Conservation (phyloP, 2,113 vertebrate species). For the Tretioscincus oriximinensis region DNA sequence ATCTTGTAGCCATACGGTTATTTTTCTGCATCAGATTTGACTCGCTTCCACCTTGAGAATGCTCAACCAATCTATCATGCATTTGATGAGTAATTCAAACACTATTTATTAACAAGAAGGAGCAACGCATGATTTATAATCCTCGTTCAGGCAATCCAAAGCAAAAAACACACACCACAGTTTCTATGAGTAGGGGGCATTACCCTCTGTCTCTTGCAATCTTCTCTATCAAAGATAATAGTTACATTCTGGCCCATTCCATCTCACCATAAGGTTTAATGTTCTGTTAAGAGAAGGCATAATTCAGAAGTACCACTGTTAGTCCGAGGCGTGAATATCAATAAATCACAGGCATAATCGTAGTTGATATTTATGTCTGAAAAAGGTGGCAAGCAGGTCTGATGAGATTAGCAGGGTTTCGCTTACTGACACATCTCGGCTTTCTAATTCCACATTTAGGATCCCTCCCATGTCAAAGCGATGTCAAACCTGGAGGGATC, state of each 20-base stretch:
- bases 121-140: constrained; percentile 68
- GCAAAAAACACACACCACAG: constrained; percentile 31
- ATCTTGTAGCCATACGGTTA: constrained; percentile 45
- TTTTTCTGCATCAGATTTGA: constrained; percentile 48
- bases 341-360: constrained; percentile 57
- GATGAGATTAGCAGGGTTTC: constrained; percentile 52
- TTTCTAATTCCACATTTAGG: constrained; percentile 48
- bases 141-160: constrained; percentile 60
- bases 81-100: constrained; percentile 63
- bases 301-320: constrained; percentile 61
- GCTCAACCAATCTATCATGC: constrained; percentile 60
- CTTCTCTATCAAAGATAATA: constrained; percentile 61
- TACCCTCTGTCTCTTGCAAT: constrained; percentile 45
- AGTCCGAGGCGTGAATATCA: constrained; percentile 48
- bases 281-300: constrained; percentile 64
- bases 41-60: constrained; percentile 40
- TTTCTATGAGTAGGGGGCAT: constrained; percentile 59
- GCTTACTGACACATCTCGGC: constrained; percentile 26
- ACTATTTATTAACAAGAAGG: constrained; percentile 59
- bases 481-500: constrained; percentile 36
- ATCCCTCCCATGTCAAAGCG: constrained; percentile 37
- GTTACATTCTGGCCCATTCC: constrained; percentile 51
- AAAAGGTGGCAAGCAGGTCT: constrained; percentile 50
- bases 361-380: constrained; percentile 49
- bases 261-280: constrained; percentile 61